These are phyloP conservation scores for Bibio marci DNA, from an alignment of 2,888 invertebrate species.

Conservation along the genomic window DNA sequence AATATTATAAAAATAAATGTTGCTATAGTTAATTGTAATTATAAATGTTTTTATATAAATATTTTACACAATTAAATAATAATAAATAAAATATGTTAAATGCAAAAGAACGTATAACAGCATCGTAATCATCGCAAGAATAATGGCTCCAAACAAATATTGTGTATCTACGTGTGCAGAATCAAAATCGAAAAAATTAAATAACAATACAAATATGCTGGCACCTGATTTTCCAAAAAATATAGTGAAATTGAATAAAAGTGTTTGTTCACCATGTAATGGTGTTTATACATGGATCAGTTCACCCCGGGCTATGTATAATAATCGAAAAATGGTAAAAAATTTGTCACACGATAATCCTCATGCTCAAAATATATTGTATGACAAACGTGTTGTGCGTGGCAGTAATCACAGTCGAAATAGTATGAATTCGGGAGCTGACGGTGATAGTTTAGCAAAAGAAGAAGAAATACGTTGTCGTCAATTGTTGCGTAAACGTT, in stretches of 20 bases:
- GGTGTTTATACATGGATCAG: slow-evolving; percentile 28
- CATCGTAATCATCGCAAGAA: too few species aligned
- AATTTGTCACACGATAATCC: too few species aligned
- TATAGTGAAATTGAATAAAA: slow-evolving; percentile 7
- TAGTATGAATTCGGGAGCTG: slow-evolving; percentile 25
- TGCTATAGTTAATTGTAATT: too few species aligned
- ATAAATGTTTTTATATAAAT: too few species aligned
- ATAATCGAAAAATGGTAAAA: slow-evolving; percentile 15
- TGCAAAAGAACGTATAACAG: too few species aligned
- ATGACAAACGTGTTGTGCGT: slow-evolving; percentile 69
- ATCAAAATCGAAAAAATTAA: slow-evolving; percentile 3
- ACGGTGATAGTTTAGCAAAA: slow-evolving; percentile 17
- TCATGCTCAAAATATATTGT: slow-evolving; percentile 64
- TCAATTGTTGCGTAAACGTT: slow-evolving; percentile 54
- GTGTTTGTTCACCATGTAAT: slow-evolving; percentile 19
- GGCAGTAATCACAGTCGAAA: slow-evolving; percentile 58
- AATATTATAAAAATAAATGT: too few species aligned
- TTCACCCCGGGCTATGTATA: slow-evolving; percentile 24
- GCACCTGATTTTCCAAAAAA: slow-evolving; percentile 10
- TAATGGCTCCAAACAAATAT: too few species aligned
- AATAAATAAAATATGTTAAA: too few species aligned
- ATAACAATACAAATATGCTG: slow-evolving; percentile 5
- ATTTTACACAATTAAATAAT: too few species aligned
- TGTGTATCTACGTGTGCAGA: slow-evolving; percentile 7
- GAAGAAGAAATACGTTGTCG: slow-evolving; percentile 39